phyloP scores from a whole-genome alignment of 2,888 invertebrate species.

The Helleia helle region DNA sequence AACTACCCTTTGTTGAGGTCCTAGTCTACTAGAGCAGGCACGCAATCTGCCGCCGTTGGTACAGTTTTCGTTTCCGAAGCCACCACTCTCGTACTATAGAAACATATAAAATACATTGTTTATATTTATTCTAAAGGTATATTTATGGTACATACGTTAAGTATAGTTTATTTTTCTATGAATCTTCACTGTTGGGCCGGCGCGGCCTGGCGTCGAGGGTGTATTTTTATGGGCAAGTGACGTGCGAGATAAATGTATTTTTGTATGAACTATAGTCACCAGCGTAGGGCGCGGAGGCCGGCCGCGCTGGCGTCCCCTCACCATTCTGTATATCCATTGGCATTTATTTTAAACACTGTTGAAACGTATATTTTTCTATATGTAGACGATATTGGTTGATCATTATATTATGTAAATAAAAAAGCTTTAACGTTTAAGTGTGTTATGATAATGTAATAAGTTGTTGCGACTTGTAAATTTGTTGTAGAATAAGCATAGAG shows the following conservation, averaged over 20 bases:
- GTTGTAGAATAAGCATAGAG: slow-evolving; percentile 51
- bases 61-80: slow-evolving; percentile 2
- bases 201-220: slow-evolving; percentile 6
- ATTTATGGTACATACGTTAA: slow-evolving; percentile 26
- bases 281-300: slow-evolving; percentile 1
- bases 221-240: slow-evolving; percentile 21
- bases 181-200: slow-evolving; percentile 32
- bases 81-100: slow-evolving; percentile 3
- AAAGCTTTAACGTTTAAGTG: slow-evolving; percentile 60
- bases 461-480: slow-evolving; percentile 61
- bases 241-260: slow-evolving; percentile 29
- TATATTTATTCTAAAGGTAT: slow-evolving; percentile 19
- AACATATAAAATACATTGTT: slow-evolving; percentile 12
- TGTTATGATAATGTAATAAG: slow-evolving; percentile 46
- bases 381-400: slow-evolving; percentile 24
- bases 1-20: background rate
- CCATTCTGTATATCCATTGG: slow-evolving; percentile 35
- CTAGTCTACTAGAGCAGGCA: background rate
- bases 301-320: slow-evolving; percentile 35
- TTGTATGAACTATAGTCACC: slow-evolving; percentile 30
- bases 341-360: slow-evolving; percentile 41
- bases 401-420: slow-evolving; percentile 31
- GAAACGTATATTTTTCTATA: slow-evolving; percentile 29
- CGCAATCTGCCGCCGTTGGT: background rate
- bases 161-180: slow-evolving; percentile 55